Evolutionary conservation across 2,113 vertebrate species (phyloP).

Genomic region (Hiodon tergisus): DNA sequence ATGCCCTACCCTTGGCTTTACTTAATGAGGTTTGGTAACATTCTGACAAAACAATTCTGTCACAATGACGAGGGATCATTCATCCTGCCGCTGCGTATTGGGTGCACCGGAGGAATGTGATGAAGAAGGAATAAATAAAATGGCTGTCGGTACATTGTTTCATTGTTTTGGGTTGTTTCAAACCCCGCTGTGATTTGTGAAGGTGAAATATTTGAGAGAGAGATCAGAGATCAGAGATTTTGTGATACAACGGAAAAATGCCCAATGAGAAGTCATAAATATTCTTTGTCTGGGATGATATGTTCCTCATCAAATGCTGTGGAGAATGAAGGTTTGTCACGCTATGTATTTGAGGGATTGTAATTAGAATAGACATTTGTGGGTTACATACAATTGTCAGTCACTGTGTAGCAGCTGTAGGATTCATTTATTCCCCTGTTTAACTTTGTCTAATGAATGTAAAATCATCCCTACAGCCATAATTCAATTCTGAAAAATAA

Average conservation of each 20-base stretch:
- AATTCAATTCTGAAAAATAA: too few species aligned
- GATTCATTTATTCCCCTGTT: too few species aligned
- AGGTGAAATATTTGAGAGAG: slow-evolving; percentile 14
- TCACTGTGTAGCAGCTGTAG: too few species aligned
- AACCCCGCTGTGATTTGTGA: background rate
- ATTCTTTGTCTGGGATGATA: too few species aligned
- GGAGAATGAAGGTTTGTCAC: too few species aligned
- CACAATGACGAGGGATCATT: background rate
- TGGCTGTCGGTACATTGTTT: background rate
- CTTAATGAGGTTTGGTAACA: slow-evolving; percentile 13
- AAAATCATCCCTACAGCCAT: too few species aligned
- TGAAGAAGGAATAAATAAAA: background rate
- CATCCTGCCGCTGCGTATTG: background rate
- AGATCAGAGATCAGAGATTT: background rate
- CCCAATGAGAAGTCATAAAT: background rate
- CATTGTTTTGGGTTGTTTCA: background rate
- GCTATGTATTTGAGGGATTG: too few species aligned
- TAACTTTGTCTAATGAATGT: too few species aligned
- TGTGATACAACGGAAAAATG: too few species aligned
- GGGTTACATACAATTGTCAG: too few species aligned
- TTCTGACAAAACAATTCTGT: slow-evolving; percentile 9
- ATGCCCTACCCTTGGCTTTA: background rate
- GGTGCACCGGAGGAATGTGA: background rate
- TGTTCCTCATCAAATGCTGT: too few species aligned
- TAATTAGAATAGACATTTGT: too few species aligned